Percentiles rank a stretch among this genome's conserved stretches.
These are phyloP conservation scores for Phaethornis superciliosus DNA, from an alignment of 2,113 vertebrate species.

Conservation along the genomic window DNA sequence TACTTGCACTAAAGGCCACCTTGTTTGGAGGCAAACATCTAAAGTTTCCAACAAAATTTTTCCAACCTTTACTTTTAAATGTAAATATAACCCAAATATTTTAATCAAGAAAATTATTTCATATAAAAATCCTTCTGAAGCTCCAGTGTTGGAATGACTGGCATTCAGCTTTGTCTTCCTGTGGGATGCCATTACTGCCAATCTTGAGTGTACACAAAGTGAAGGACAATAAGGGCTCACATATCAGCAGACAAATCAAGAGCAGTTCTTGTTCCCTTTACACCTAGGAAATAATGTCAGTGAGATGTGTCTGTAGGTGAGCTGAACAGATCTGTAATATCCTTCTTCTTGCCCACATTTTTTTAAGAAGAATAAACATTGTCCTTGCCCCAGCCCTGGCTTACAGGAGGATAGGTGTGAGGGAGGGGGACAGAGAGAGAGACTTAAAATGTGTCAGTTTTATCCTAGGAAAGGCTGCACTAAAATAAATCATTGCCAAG, in stretches of 20 bases:
- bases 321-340: not conserved
- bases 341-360: not conserved
- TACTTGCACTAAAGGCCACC: not conserved
- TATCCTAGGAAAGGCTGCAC: conserved; percentile 17
- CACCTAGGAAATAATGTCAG: not conserved
- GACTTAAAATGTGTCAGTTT: conserved; percentile 34
- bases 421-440: not conserved
- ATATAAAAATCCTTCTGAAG: not conserved
- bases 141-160: not conserved
- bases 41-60: not conserved
- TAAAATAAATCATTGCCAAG: conserved; percentile 56
- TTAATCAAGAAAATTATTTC: not conserved
- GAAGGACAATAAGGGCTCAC: not conserved
- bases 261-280: not conserved
- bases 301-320: not conserved
- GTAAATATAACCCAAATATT: not conserved
- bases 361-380: not conserved
- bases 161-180: not conserved
- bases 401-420: not conserved
- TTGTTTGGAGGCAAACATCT: not conserved
- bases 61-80: not conserved
- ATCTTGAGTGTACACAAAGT: not conserved
- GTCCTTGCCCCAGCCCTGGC: not conserved
- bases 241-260: not conserved
- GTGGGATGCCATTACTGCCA: not conserved